Conservation (phyloP, 2,888 invertebrate species). For the Leptopilina myrica region DNA sequence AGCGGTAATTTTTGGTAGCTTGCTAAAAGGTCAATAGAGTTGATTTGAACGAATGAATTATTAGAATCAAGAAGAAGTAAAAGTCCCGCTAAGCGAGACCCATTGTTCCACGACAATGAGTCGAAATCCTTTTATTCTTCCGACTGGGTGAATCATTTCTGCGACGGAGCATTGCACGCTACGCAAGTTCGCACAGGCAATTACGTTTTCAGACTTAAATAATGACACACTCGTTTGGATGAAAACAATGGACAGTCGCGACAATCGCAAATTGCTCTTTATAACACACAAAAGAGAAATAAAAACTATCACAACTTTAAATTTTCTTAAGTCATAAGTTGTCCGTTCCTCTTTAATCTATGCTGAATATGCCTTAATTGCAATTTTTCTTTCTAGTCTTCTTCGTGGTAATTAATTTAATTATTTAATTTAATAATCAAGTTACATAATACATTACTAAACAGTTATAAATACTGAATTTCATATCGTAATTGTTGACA, state of each 20-base stretch:
- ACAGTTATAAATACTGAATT: too few species aligned
- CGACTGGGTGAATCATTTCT: conserved; percentile 27
- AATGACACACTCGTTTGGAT: conserved; percentile 22
- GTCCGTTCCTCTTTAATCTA: too few species aligned
- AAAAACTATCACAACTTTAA: too few species aligned
- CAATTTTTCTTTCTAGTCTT: too few species aligned
- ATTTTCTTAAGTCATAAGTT: too few species aligned
- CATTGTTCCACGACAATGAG: conserved; percentile 34
- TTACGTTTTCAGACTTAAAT: conserved; percentile 12
- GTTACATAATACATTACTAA: too few species aligned
- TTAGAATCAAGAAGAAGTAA: conserved; percentile 8
- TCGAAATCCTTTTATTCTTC: conserved; percentile 32
- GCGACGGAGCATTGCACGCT: conserved; percentile 7
- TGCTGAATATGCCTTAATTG: too few species aligned
- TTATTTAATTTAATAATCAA: too few species aligned
- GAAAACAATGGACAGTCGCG: conserved; percentile 15
- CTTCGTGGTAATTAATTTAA: too few species aligned
- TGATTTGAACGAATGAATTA: conserved; percentile 13
- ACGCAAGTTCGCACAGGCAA: conserved; percentile 33
- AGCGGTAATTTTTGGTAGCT: not conserved
- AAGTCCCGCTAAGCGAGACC: conserved; percentile 24
- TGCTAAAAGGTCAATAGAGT: conserved; percentile 16
- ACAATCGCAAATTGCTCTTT: not conserved
- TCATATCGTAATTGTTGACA: too few species aligned
- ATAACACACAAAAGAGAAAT: too few species aligned